Evolutionary conservation across 2,888 invertebrate genomes (phyloP).

Genomic region (Dryocosmus kuriphilus): DNA sequence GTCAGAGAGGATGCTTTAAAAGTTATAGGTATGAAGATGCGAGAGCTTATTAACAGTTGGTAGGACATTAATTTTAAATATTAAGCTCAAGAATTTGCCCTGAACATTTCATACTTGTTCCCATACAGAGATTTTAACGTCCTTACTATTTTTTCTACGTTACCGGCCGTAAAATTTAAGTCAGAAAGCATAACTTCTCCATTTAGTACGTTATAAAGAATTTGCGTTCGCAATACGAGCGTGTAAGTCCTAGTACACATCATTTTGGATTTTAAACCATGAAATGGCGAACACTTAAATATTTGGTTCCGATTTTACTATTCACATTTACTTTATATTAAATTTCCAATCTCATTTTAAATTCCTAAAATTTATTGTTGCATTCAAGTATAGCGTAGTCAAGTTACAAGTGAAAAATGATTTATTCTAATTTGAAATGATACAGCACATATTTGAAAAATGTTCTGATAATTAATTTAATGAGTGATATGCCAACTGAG

Average conservation of each 20-base stretch:
- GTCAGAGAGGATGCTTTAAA: not conserved
- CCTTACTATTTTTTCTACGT: not conserved
- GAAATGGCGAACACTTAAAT: not conserved
- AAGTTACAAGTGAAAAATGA: too few species aligned
- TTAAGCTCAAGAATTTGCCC: constrained; percentile 17
- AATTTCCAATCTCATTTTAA: not conserved
- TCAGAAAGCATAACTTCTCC: constrained; percentile 50
- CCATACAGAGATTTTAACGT: constrained; percentile 11
- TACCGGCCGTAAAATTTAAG: constrained; percentile 47
- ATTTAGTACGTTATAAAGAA: constrained; percentile 53
- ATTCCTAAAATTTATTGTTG: not conserved
- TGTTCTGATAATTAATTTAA: not conserved
- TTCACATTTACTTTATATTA: not conserved
- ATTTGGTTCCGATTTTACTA: not conserved
- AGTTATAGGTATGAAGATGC: not conserved
- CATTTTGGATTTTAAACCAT: not conserved
- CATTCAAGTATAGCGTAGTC: not conserved
- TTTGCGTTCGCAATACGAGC: constrained; percentile 21
- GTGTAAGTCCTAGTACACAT: not conserved
- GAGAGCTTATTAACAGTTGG: not conserved
- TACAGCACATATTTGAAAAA: too few species aligned
- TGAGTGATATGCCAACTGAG: not conserved
- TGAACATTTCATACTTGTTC: constrained; percentile 1
- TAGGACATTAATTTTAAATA: constrained; percentile 9
- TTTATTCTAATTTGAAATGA: too few species aligned